Base-by-base conservation (phyloP, 1,140 invertebrate genomes). In the Calliphora vicina region DNA sequence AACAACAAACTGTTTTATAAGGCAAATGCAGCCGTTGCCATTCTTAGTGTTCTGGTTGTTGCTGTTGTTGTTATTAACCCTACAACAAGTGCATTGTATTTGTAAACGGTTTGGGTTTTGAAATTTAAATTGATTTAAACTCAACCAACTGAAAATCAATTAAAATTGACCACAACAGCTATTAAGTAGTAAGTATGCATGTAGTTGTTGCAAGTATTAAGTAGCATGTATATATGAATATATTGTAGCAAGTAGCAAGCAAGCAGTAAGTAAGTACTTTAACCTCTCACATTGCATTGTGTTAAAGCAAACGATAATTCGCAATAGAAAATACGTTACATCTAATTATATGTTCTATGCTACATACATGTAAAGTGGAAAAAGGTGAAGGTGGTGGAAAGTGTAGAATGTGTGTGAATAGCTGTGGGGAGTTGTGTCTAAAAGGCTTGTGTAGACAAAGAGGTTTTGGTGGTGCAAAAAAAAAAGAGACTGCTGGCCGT, bases 81-180 rank as follows among this genome's bases (percentile, higher is more conserved):
- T 23, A 67, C 61, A 67, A 67, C 61, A 67, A 67, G 61, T 67
- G n/a, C 20, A 17, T 57, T 57, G 61, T 67, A 23, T 67, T 23
- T 67, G n/a, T 67, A 67, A 20, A 67, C 61, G n/a, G 61, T 67
- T 67, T 67, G n/a, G n/a, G 20, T 57, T 17, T 57, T 57, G 20
- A 76, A 35, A 76, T 76, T 76, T 4, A 29, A 76, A 76, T 42
- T 76, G 73, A 76, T 76, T 76, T 76, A 76, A 76, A 76, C 29
- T 76, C 73, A 35, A 76, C 73, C 73, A 42, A 25, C 20, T 76
- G 73, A 35, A 76, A 76, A 76, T 76, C 73, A 76, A 76, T 76
- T 76, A 76, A 76, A 76, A 42, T 76, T 76, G 73, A 76, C 73
- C 73, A 35, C 73, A 76, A 76, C 29, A 76, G 73, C 73, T 76